These are phyloP conservation scores for Drosophila repletoides DNA, from an alignment of 1,140 invertebrate genomes.

Conservation along the genomic window DNA sequence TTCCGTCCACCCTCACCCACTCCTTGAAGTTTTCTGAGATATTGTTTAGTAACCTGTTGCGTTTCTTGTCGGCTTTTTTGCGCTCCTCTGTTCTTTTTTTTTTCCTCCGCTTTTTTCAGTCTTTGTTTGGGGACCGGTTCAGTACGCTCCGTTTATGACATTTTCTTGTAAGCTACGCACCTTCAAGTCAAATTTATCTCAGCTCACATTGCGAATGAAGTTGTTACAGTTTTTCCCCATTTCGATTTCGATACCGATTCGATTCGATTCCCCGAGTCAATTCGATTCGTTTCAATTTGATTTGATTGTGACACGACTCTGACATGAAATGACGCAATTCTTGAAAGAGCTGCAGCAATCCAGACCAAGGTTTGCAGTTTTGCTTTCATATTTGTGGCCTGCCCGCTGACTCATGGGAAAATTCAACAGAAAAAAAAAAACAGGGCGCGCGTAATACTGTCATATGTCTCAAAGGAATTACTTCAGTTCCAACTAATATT, in stretches of 20 bases:
- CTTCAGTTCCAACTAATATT: no score
- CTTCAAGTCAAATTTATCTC: slow-evolving; percentile 77
- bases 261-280: no score
- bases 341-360: slow-evolving; percentile 26
- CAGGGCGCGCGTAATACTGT: slow-evolving; percentile 1
- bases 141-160: slow-evolving; percentile 60
- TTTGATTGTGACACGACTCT: slow-evolving; percentile 76
- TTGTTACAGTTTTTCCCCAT: slow-evolving; percentile 68
- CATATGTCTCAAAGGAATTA: slow-evolving; percentile 1
- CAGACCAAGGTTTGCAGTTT: slow-evolving; percentile 33
- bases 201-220: slow-evolving; percentile 71
- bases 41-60: slow-evolving; percentile 68
- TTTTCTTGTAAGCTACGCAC: slow-evolving; percentile 78
- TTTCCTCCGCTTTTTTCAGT: slow-evolving; percentile 26
- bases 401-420: slow-evolving; percentile 22
- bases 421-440: no score
- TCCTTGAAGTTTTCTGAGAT: not conserved
- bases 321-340: slow-evolving; percentile 73
- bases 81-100: slow-evolving; percentile 42
- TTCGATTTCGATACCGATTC: slow-evolving; percentile 37
- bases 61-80: slow-evolving; percentile 71
- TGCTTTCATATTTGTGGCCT: slow-evolving; percentile 39
- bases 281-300: slow-evolving; percentile 42
- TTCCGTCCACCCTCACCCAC: not conserved
- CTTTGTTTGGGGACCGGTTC: slow-evolving; percentile 35